Evolutionary conservation across 2,888 invertebrate genomes (phyloP).

Genomic region (Luperina testacea): DNA sequence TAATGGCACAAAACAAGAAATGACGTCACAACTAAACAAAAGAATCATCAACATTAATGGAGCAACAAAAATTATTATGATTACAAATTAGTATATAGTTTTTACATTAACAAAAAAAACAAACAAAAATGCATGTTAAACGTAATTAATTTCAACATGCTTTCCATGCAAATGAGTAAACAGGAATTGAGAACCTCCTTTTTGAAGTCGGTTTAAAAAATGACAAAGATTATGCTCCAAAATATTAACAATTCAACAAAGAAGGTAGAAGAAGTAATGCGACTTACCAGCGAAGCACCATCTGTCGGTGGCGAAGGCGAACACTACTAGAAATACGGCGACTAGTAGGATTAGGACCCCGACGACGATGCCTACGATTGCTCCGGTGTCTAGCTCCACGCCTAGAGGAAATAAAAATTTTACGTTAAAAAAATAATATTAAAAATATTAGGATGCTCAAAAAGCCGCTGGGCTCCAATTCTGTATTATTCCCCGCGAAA

Average conservation of each 20-base stretch:
- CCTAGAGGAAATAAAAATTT: constrained; percentile 81
- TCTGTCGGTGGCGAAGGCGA: constrained; percentile 94
- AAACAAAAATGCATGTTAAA: constrained; percentile 34
- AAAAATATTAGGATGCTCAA: background rate
- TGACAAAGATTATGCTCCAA: constrained; percentile 46
- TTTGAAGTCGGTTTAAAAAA: background rate
- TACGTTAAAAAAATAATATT: background rate
- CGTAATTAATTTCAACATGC: constrained; percentile 45
- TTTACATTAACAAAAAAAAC: background rate
- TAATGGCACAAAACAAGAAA: constrained; percentile 33
- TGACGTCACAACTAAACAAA: constrained; percentile 37
- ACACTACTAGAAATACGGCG: constrained; percentile 91
- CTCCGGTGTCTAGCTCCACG: constrained; percentile 93
- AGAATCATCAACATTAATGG: constrained; percentile 58
- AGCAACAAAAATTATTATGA: constrained; percentile 36
- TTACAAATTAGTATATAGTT: background rate
- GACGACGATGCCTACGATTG: constrained; percentile 94
- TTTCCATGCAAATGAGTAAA: constrained; percentile 50
- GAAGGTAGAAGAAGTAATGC: constrained; percentile 42
- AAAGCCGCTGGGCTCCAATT: background rate
- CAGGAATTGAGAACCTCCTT: background rate
- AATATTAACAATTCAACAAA: constrained; percentile 59
- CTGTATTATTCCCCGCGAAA: no score
- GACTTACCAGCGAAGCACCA: constrained; percentile 97
- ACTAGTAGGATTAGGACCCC: constrained; percentile 92